Evolutionary conservation across 2,888 invertebrate species (phyloP), one percentile per base, ranked within the genome.

Genomic region (Drosophila trichaetosa): DNA sequence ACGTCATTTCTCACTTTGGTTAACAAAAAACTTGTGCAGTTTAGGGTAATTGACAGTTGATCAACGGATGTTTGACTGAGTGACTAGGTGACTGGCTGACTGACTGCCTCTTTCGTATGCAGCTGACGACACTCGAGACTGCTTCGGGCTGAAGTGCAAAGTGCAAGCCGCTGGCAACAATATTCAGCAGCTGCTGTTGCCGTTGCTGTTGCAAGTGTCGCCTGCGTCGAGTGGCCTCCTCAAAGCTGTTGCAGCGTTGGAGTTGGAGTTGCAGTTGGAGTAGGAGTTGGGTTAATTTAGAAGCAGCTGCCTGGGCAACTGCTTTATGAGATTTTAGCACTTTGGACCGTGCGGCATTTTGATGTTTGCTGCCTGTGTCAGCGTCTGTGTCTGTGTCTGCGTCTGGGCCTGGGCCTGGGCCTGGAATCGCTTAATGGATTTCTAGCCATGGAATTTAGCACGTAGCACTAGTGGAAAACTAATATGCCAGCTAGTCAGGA

Each of bases 281-380:
- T 46, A n/a, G 40, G 60, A 75, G 79, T 58, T 69, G 58, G 79
- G 84, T 82, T 85, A 86, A 85, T 86, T 84, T 87, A 87, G 83
- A 84, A 82, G 75, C 87, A 76, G 84, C 82, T 80, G 85, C 74
- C 84, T 54, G 72, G 63, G 58, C 74, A 64, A 63, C 79, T 46
- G 79, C 76, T 76, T 87, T 87, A 87, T 86, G 82, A 79, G 86
- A 87, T 86, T 86, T 87, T 82, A 87, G 84, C 86, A 87, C 87
- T 82, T 71, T 70, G 80, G 70, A 70, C 65, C 65, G 54, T 48
- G 56, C 69, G 80, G 79, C 76, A 69, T 79, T 16, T 24, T 56
- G 36, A 56, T 56, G 56, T 56, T 57, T 57, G 69, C 73, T 78
- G 68, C 51, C 54, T 29, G 59, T 49, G 53, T 38, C 51, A 38